Percentiles rank a stretch among this genome's conserved stretches.
phyloP scores from a whole-genome alignment of 2,113 vertebrate species.

The Dipodomys spectabilis region DNA sequence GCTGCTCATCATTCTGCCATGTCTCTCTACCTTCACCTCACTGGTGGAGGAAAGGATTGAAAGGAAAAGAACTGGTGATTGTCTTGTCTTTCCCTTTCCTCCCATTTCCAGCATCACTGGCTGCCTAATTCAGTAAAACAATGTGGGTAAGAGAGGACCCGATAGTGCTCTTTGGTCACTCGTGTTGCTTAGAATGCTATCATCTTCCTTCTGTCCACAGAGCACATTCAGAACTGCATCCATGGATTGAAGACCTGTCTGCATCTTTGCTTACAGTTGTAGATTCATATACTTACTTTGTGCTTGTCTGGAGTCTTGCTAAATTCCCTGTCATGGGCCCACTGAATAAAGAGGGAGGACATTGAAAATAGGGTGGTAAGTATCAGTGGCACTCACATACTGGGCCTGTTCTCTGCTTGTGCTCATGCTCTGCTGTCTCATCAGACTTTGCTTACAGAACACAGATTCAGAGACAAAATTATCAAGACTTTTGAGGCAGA shows the following conservation, averaged over 20 bases:
- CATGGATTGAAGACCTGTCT: not conserved
- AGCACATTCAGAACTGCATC: not conserved
- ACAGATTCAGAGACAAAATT: not conserved
- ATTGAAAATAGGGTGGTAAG: not conserved
- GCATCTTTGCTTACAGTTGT: not conserved
- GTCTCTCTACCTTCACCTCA: not conserved
- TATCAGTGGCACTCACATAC: not conserved
- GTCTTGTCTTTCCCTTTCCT: not conserved
- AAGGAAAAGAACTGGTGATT: not conserved
- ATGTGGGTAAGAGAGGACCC: not conserved
- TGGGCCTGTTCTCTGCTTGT: not conserved
- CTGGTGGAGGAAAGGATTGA: not conserved
- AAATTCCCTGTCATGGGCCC: not conserved
- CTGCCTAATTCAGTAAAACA: not conserved
- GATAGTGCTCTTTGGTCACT: not conserved
- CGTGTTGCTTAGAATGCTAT: not conserved
- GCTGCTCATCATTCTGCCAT: not conserved
- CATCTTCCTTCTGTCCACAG: not conserved
- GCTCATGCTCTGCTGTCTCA: not conserved
- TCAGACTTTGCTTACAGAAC: not conserved
- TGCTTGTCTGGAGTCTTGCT: not conserved
- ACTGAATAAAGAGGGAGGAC: not conserved
- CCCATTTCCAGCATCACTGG: rapidly evolving
- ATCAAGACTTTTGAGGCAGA: not conserved
- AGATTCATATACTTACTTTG: not conserved